Evolutionary conservation across 2,888 invertebrate genomes (phyloP).

Genomic region (Patella caerulea): DNA sequence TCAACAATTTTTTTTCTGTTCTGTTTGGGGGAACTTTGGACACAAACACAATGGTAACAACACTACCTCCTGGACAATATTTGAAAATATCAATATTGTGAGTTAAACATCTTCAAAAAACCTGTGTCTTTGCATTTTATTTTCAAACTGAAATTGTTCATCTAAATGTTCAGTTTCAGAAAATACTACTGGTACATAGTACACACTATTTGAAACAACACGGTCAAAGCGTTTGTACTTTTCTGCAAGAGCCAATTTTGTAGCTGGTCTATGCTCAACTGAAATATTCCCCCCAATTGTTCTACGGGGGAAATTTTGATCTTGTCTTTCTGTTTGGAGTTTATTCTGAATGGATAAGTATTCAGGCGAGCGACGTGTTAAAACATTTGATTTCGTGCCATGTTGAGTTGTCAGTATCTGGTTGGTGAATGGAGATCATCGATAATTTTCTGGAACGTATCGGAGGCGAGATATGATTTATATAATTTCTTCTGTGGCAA

Average conservation of each 20-base stretch:
- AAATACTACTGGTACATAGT: neutral
- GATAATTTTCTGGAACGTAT: no score
- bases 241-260: neutral
- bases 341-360: neutral
- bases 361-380: neutral
- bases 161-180: neutral
- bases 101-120: neutral
- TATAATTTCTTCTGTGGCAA: no score
- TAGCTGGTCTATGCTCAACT: slow-evolving; percentile 18
- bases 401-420: no score
- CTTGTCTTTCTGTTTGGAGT: neutral
- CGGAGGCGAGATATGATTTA: no score
- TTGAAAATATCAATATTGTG: neutral
- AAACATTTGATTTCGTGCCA: no score
- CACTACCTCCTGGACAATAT: neutral
- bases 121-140: neutral
- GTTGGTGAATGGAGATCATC: no score
- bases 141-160: slow-evolving; percentile 1
- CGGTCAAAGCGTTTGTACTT: neutral
- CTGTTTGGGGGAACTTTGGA: neutral
- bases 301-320: neutral
- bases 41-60: neutral
- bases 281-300: slow-evolving; percentile 10
- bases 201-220: neutral
- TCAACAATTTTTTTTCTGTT: neutral